Conservation (phyloP, 2,797 vertebrate species). For the Leptoclinus maculatus region DNA sequence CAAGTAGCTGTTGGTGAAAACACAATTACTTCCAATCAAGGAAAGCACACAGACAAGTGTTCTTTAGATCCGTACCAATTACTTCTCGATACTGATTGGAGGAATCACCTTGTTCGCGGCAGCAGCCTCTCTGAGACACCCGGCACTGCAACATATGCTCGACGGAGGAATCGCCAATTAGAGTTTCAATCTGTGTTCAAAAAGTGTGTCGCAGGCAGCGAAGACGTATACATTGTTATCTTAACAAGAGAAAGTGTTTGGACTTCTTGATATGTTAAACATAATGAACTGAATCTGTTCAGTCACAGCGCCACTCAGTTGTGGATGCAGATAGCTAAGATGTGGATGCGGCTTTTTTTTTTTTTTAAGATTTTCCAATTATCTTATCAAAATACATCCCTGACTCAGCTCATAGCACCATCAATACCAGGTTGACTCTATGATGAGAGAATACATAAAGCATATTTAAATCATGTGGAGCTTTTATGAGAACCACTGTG, state of each 20-base stretch:
- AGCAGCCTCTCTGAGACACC: conserved; percentile 45
- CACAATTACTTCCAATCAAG: conserved; percentile 49
- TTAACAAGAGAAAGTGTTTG: conserved; percentile 9
- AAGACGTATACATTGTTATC: conserved; percentile 18
- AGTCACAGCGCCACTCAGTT: not conserved
- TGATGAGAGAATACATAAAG: not conserved
- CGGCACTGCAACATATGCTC: conserved; percentile 3
- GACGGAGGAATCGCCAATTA: conserved; percentile 65
- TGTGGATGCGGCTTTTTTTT: conserved; percentile 5
- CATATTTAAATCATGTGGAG: conserved; percentile 11
- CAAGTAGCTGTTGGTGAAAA: conserved; percentile 23
- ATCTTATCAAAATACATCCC: not conserved
- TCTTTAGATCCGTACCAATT: conserved; percentile 62
- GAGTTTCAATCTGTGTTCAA: conserved; percentile 35
- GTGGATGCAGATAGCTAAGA: conserved; percentile 30
- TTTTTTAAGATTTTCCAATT: not conserved
- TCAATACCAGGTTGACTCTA: not conserved
- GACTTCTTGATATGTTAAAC: conserved; percentile 20
- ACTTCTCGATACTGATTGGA: conserved; percentile 44
- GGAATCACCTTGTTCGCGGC: conserved; percentile 58
- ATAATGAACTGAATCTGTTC: conserved; percentile 18
- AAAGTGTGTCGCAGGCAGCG: not conserved
- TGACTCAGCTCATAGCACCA: not conserved
- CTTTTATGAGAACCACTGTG: not conserved
- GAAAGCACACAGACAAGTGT: conserved; percentile 32